A percentile compares a stretch with the other conserved stretches of the same genome.
These are phyloP conservation scores for Parnassius apollo DNA, from an alignment of 2,888 invertebrate genomes.

Conservation along the genomic window DNA sequence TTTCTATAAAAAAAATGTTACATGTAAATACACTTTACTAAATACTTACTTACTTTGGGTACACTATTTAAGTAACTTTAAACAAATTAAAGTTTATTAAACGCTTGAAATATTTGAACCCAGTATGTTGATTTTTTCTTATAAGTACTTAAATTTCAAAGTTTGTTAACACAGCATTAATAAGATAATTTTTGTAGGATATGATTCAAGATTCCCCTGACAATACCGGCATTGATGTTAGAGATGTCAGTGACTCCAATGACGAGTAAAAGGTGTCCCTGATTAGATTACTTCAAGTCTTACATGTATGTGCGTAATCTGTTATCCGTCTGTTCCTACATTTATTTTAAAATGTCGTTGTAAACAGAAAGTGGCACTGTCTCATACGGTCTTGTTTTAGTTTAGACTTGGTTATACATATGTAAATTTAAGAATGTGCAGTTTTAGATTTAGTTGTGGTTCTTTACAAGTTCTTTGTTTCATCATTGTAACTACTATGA, in stretches of 20 bases:
- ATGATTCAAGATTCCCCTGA: not conserved
- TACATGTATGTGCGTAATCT: not conserved
- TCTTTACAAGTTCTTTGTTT: not conserved
- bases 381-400: not conserved
- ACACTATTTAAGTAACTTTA: no score
- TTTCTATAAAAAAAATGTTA: no score
- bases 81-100: no score
- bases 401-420: not conserved
- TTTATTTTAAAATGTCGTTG: not conserved
- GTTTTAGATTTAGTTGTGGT: not conserved
- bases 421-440: not conserved
- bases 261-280: not conserved
- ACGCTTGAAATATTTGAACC: no score
- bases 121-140: no score
- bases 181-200: not conserved
- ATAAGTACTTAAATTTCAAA: no score
- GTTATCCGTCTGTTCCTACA: not conserved
- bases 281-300: not conserved
- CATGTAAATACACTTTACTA: no score
- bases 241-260: not conserved
- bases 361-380: not conserved
- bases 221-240: not conserved
- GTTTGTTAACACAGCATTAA: no score
- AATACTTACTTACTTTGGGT: no score
- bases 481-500: not conserved